Conservation (phyloP, 2,113 vertebrate species). For the Megaceryle torquata region DNA sequence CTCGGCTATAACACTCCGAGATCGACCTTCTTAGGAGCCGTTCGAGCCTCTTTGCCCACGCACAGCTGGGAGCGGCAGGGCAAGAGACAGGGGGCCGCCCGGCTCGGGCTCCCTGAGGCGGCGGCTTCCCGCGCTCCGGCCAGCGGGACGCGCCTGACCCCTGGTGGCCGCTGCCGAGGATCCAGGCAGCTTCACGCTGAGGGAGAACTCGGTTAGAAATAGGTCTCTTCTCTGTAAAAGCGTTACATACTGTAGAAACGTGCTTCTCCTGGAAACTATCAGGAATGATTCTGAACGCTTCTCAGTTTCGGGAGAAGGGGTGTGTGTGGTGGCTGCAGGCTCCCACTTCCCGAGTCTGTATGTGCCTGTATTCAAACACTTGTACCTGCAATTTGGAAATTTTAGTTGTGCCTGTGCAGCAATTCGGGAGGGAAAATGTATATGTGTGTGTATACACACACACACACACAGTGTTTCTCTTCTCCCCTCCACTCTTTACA, state of each 20-base stretch:
- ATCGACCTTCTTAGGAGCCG: too few relatives aligned
- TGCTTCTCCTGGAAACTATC: background rate
- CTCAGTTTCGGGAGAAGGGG: background rate
- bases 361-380: fast-evolving
- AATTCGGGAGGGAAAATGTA: background rate
- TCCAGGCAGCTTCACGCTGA: background rate
- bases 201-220: too few relatives aligned
- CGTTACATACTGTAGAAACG: fast-evolving
- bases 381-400: background rate
- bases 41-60: too few relatives aligned
- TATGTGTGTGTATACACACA: too few relatives aligned
- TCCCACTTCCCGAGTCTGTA: background rate
- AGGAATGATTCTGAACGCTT: background rate
- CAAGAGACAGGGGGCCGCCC: too few relatives aligned
- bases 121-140: too few relatives aligned
- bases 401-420: background rate
- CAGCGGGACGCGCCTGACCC: background rate
- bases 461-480: background rate
- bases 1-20: fast-evolving
- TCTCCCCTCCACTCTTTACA: background rate
- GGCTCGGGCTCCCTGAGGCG: too few relatives aligned
- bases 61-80: too few relatives aligned
- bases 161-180: background rate
- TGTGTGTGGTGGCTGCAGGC: background rate
- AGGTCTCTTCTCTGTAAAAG: background rate